phyloP scores from a whole-genome alignment of 2,113 vertebrate species.

The Caranx melampygus region DNA sequence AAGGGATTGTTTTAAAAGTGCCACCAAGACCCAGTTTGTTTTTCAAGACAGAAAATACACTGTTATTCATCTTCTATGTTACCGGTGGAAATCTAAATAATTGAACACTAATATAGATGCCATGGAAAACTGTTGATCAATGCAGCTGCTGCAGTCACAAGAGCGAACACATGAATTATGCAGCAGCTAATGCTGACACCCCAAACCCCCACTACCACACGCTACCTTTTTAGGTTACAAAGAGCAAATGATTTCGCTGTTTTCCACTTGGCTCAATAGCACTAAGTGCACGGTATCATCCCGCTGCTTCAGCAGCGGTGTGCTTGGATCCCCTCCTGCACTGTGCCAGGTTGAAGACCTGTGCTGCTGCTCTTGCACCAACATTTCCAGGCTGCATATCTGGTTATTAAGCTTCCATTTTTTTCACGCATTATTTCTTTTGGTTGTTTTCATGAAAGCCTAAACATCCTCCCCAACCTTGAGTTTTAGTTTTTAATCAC shows the following conservation, averaged over 20 bases:
- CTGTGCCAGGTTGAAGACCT: conserved; percentile 46
- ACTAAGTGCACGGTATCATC: background rate
- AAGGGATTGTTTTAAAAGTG: conserved; percentile 12
- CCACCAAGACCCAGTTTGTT: background rate
- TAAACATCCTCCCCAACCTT: conserved; percentile 41
- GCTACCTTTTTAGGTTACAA: conserved; percentile 51
- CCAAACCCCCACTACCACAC: conserved; percentile 43
- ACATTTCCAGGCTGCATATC: conserved; percentile 29
- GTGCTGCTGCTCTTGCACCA: conserved; percentile 23
- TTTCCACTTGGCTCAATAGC: conserved; percentile 37
- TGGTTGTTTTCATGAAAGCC: conserved; percentile 37
- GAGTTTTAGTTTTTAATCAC: conserved; percentile 79
- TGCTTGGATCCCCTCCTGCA: conserved; percentile 46
- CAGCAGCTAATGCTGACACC: conserved; percentile 68
- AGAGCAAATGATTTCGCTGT: conserved; percentile 45
- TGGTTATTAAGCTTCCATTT: conserved; percentile 11
- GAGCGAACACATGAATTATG: conserved; percentile 75
- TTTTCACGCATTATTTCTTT: conserved; percentile 34
- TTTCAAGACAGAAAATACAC: conserved; percentile 3
- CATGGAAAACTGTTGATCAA: conserved; percentile 59
- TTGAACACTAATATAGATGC: conserved; percentile 64
- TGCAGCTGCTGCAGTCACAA: conserved; percentile 64
- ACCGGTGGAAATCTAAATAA: conserved; percentile 63
- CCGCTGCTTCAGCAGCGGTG: background rate
- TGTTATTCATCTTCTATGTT: background rate